Evolutionary conservation across 2,888 invertebrate species (phyloP).

Genomic region (Drosophila antonietae): DNA sequence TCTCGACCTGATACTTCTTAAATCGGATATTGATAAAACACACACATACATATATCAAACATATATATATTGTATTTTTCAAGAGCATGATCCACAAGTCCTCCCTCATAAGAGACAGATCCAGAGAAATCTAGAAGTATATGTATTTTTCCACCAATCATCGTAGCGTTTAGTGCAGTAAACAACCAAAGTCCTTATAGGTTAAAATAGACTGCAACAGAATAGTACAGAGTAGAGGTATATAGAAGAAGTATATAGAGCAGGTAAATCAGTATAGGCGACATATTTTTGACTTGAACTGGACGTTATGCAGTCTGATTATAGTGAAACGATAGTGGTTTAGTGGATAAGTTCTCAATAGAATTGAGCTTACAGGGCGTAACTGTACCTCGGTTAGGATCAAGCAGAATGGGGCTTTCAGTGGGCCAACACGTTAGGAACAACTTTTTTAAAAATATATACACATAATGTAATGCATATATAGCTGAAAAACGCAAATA

Average conservation of each 20-base stretch:
- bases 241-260: background rate
- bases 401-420: conserved; percentile 27
- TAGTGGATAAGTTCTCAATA: conserved; percentile 55
- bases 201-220: conserved; percentile 53
- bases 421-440: conserved; percentile 32
- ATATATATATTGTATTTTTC: conserved; percentile 33
- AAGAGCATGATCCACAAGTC: conserved; percentile 23
- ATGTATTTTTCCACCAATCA: conserved; percentile 79
- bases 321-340: conserved; percentile 57
- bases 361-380: conserved; percentile 45
- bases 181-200: conserved; percentile 82
- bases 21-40: conserved; percentile 24
- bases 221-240: conserved; percentile 15
- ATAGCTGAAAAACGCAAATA: conserved; percentile 28
- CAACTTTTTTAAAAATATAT: conserved; percentile 62
- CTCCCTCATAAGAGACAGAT: conserved; percentile 20
- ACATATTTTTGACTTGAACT: conserved; percentile 58
- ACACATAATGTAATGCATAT: conserved; percentile 46
- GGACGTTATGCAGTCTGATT: conserved; percentile 52
- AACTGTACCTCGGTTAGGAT: conserved; percentile 48
- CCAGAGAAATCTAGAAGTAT: conserved; percentile 45
- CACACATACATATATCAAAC: conserved; percentile 25
- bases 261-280: conserved; percentile 27
- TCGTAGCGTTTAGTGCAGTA: conserved; percentile 77
- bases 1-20: conserved; percentile 44